phyloP scores from a whole-genome alignment of 2,888 invertebrate genomes.

The Andrena hattorfiana region DNA sequence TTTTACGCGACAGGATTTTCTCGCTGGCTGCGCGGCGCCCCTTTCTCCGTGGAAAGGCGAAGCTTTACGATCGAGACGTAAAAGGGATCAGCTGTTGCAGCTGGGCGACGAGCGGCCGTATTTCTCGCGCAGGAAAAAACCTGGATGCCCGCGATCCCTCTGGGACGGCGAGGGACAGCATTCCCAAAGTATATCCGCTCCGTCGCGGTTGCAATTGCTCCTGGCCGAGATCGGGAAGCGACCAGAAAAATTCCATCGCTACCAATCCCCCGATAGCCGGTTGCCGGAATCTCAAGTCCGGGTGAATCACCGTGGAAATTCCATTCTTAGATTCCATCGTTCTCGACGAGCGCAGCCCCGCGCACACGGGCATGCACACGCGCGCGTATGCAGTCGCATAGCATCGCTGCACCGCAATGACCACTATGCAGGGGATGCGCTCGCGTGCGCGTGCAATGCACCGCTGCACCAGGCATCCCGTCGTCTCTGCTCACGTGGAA shows the following conservation, averaged over 20 bases:
- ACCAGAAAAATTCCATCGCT: not conserved
- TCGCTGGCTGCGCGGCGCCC: not conserved
- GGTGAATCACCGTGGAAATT: slow-evolving; percentile 42
- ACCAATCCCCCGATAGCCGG: slow-evolving; percentile 9
- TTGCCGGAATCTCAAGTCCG: slow-evolving; percentile 35
- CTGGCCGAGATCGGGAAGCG: slow-evolving; percentile 4
- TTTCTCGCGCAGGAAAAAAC: not conserved
- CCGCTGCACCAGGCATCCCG: slow-evolving; percentile 52
- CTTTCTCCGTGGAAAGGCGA: not conserved
- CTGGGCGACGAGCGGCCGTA: slow-evolving; percentile 1
- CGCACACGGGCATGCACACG: slow-evolving; percentile 9
- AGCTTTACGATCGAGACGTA: slow-evolving; percentile 30
- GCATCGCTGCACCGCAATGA: slow-evolving; percentile 74
- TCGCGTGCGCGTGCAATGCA: slow-evolving; percentile 67
- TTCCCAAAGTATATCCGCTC: no score
- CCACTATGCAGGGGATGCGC: slow-evolving; percentile 74
- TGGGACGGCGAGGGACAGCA: not conserved
- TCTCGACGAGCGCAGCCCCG: not conserved
- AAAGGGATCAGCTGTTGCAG: slow-evolving; percentile 15
- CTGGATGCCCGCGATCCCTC: not conserved
- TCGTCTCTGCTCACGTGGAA: slow-evolving; percentile 40
- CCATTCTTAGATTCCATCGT: slow-evolving; percentile 59
- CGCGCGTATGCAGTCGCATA: slow-evolving; percentile 62
- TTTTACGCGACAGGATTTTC: slow-evolving; percentile 38
- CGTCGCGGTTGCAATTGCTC: no score